These are phyloP conservation scores for Hedychridium roseum DNA, from an alignment of 2,888 invertebrate genomes.

Conservation along the genomic window DNA sequence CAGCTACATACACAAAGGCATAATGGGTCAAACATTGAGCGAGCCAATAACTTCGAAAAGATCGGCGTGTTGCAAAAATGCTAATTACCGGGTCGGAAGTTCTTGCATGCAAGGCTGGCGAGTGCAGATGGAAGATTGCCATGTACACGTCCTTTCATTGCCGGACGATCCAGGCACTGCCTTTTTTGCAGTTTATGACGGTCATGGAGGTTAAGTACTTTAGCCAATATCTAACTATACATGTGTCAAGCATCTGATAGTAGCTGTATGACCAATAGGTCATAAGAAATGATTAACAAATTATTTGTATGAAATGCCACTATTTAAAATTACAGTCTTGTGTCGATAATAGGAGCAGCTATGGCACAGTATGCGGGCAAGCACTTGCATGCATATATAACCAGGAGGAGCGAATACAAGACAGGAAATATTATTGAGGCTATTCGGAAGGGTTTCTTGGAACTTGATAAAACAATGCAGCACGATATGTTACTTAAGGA, in stretches of 20 bases:
- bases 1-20: no score
- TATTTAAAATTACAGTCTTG: slow-evolving; percentile 38
- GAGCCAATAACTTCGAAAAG: slow-evolving; percentile 94
- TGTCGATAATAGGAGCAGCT: slow-evolving; percentile 75
- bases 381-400: slow-evolving; percentile 91
- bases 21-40: slow-evolving; percentile 96
- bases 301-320: background rate
- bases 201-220: slow-evolving; percentile 90
- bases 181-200: slow-evolving; percentile 97
- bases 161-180: slow-evolving; percentile 93
- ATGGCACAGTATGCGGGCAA: slow-evolving; percentile 95
- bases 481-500: slow-evolving; percentile 87
- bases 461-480: slow-evolving; percentile 92
- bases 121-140: slow-evolving; percentile 98
- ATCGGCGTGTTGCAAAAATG: slow-evolving; percentile 81
- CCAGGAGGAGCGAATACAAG: slow-evolving; percentile 82
- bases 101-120: slow-evolving; percentile 99
- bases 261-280: no score
- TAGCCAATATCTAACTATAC: no score
- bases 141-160: slow-evolving; percentile 91
- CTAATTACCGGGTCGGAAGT: slow-evolving; percentile 82
- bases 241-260: no score
- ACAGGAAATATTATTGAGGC: slow-evolving; percentile 86
- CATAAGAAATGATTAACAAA: background rate
- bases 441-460: slow-evolving; percentile 86